phyloP scores from a whole-genome alignment of 1,140 invertebrate species.

The Eciton burchellii region DNA sequence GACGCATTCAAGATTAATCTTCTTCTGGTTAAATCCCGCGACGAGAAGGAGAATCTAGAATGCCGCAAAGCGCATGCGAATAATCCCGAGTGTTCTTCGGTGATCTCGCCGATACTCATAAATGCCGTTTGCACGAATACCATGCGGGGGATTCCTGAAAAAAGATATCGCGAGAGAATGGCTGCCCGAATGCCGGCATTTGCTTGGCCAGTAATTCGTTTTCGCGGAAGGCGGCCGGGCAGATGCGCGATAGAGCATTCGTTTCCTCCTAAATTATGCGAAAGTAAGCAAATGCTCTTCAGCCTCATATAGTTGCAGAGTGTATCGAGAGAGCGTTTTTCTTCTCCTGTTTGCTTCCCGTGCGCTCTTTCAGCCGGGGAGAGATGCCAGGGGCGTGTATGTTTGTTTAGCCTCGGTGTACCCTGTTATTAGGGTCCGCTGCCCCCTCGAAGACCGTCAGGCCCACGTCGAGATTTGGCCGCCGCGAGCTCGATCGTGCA shows the following conservation, averaged over 20 bases:
- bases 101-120: background rate
- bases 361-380: conserved; percentile 82
- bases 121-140: background rate
- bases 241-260: conserved; percentile 33
- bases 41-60: conserved; percentile 17
- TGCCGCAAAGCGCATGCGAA: background rate
- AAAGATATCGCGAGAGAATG: no score
- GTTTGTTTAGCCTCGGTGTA: conserved; percentile 84
- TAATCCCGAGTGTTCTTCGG: background rate
- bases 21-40: background rate
- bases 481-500: conserved; percentile 69
- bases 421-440: conserved; percentile 83
- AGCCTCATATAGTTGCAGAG: conserved; percentile 38
- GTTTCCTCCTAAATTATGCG: conserved; percentile 45
- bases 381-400: conserved; percentile 85
- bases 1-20: background rate
- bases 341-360: conserved; percentile 67
- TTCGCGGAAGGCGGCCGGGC: background rate
- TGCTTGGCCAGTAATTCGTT: background rate
- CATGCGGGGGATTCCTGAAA: background rate
- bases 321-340: conserved; percentile 52
- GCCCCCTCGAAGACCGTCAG: conserved; percentile 74
- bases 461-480: conserved; percentile 76
- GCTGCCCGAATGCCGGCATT: no score
- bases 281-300: conserved; percentile 27